A percentile compares a stretch with the other conserved stretches of the same genome.
phyloP scores from a whole-genome alignment of 2,888 invertebrate species.

The Drosophila nr. perissopoda region DNA sequence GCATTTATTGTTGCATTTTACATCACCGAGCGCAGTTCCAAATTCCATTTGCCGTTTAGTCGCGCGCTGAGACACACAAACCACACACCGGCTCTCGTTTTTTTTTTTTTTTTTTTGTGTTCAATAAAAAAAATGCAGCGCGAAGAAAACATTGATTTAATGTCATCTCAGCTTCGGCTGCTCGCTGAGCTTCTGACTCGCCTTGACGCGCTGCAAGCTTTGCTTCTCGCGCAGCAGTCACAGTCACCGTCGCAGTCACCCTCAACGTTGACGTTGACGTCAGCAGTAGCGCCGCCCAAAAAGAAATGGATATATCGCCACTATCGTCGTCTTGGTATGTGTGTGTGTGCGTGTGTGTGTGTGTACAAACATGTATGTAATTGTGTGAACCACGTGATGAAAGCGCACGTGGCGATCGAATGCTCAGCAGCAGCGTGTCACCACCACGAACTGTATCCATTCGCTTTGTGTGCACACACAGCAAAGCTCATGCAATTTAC shows the following conservation, averaged over 20 bases:
- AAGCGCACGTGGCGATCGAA: slow-evolving; percentile 54
- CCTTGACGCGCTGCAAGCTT: slow-evolving; percentile 30
- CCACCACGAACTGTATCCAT: slow-evolving; percentile 1
- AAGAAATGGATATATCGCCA: slow-evolving; percentile 55
- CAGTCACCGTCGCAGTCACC: slow-evolving; percentile 5
- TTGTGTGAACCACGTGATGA: slow-evolving; percentile 44
- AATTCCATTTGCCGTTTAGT: slow-evolving; percentile 38
- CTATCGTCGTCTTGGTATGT: slow-evolving; percentile 40
- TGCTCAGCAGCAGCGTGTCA: slow-evolving; percentile 18
- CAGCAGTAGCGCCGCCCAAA: slow-evolving; percentile 34
- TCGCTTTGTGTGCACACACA: slow-evolving; percentile 1
- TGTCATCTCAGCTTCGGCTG: slow-evolving; percentile 30
- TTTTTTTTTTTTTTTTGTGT: background rate
- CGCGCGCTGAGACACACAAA: slow-evolving; percentile 25
- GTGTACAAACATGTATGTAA: background rate
- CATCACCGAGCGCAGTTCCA: slow-evolving; percentile 12
- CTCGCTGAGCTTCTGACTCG: slow-evolving; percentile 27
- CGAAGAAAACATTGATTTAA: slow-evolving; percentile 5
- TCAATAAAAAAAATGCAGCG: slow-evolving; percentile 11
- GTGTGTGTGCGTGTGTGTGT: slow-evolving; percentile 9
- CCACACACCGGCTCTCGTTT: slow-evolving; percentile 8
- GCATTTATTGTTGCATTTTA: slow-evolving; percentile 14
- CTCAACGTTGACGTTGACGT: slow-evolving; percentile 4
- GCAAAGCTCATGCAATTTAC: slow-evolving; percentile 22
- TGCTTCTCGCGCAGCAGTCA: slow-evolving; percentile 31